Evolutionary conservation across 2,113 vertebrate genomes (phyloP), one percentile per base, ranked within the genome.

Genomic region (Saimiri boliviensis): DNA sequence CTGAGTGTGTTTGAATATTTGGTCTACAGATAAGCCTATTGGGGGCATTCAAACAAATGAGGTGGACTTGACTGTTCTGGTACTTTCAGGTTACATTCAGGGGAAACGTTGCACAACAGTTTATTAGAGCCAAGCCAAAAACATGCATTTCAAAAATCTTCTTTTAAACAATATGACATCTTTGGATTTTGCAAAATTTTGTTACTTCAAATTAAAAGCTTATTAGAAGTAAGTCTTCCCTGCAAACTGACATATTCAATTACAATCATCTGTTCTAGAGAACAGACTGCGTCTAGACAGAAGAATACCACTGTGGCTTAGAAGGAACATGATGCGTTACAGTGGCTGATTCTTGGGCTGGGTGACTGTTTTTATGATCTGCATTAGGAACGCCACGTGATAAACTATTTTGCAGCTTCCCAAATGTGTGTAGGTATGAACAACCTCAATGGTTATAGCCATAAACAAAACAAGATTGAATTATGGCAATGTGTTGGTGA

Each of bases 1-100:
- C 86, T 8, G 19, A 98, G 86, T 35, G 77, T 95, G 89, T 95
- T 97, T 97, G 85, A 94, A 92, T 98, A 97, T 92, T 81, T 98
- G 94, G 80, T 97, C 94, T 97, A 94, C 76, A 91, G 96, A 98
- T 97, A 98, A 98, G 93, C 73, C 98, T 98, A 91, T 63, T 94
- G 96, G 96, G 97, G 92, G 94, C 83, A 95, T 98, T 98, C 97
- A 98, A 98, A 98, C 97, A 98, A 98, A 98, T 94, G 98, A 97
- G 96, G 94, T 52, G 94, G 92, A 97, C 98, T 98, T 98, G 97
- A 98, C 97, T 96, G 94, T 93, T 98, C 98, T 98, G 98, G 98
- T 98, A 97, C 95, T 96, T 93, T 90, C 73, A 56, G 80, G 91
- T 85, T 84, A 63, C 0, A 5, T 96, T 84, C 71, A 52, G 83